Conservation (phyloP, 2,888 invertebrate genomes). For the Leptinotarsa rubiginosa region DNA sequence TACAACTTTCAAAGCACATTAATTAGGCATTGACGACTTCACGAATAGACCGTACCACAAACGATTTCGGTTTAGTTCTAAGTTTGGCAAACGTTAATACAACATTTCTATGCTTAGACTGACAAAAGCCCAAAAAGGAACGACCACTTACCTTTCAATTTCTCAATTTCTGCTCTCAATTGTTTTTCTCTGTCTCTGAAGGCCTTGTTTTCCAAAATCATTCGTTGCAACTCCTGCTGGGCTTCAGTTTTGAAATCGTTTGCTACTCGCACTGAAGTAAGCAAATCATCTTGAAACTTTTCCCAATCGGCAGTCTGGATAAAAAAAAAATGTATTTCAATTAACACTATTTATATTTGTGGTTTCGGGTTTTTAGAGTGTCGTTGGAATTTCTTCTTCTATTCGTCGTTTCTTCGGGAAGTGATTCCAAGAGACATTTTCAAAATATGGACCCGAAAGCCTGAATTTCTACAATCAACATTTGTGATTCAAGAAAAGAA, state of each 20-base stretch:
- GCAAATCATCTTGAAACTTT: slow-evolving; percentile 91
- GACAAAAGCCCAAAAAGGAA: slow-evolving; percentile 8
- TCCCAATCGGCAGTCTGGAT: slow-evolving; percentile 87
- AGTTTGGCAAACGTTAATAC: background rate
- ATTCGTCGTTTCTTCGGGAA: too few species aligned
- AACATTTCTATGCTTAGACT: slow-evolving; percentile 21
- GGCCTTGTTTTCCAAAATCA: slow-evolving; percentile 84
- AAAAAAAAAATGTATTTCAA: slow-evolving; percentile 36
- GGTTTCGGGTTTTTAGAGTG: too few species aligned
- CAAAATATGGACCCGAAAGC: too few species aligned
- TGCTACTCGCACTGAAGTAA: slow-evolving; percentile 93
- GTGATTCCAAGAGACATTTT: too few species aligned
- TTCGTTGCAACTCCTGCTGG: slow-evolving; percentile 82
- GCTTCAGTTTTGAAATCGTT: slow-evolving; percentile 98
- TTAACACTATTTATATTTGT: too few species aligned
- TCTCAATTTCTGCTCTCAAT: slow-evolving; percentile 84
- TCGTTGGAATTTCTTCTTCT: too few species aligned
- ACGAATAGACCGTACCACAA: slow-evolving; percentile 8
- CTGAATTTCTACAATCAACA: too few species aligned
- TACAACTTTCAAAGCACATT: slow-evolving; percentile 15
- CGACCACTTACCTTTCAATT: slow-evolving; percentile 75
- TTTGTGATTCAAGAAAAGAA: too few species aligned
- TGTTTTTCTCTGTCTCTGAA: slow-evolving; percentile 82
- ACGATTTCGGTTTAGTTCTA: slow-evolving; percentile 1
- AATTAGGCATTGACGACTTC: slow-evolving; percentile 12